Base-by-base conservation (phyloP, 2,888 invertebrate genomes). In the Plagiodera versicolora region DNA sequence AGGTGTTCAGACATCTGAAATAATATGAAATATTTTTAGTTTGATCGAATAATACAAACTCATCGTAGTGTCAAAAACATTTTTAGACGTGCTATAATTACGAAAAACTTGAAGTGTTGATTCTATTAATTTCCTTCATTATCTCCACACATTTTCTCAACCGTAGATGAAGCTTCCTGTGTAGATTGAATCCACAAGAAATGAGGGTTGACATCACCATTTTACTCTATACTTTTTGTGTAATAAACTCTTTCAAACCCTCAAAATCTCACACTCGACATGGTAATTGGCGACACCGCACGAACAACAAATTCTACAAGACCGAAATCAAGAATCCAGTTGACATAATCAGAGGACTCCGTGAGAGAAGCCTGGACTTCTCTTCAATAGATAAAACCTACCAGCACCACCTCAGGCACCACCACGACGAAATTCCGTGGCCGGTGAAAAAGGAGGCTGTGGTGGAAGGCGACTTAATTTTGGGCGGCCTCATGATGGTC, bases 401-500 rank as follows among this genome's bases (percentile, higher is more conserved):
- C 45, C 67, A 65, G 49, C 63, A 62, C 45, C 66, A 67, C 45
- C 32, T 65, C n/a, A 57, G 71, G 24, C 72, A 72, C 53, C 70
- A 71, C 20, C 70, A 71, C 54, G 71, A 70, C 18, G 77, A 77
- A 28, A 72, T 79, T 28, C 77, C 71, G 39, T 93, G 93, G 94
- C 94, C 94, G 0, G 89, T 92, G 2, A 94, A 94, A 74, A 86
- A 90, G 74, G 92, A 94, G 71, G 92, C 94, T 0, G 88, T 91
- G 5, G 88, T 95, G 49, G 92, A 94, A 76, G 96, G 96, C 0
- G 91, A 95, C 74, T 83, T 96, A 47, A 86, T 94, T 8, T 83
- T 96, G 0, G 96, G 96, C 4, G 96, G 95, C 0, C 81, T 96
- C 49, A 95, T 96, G 93, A 96, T 96, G 93, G 90, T 96, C 0